A percentile compares a stretch with the other conserved stretches of the same genome.
Evolutionary conservation across 2,113 vertebrate species (phyloP).

Genomic region (Macrotis lagotis): DNA sequence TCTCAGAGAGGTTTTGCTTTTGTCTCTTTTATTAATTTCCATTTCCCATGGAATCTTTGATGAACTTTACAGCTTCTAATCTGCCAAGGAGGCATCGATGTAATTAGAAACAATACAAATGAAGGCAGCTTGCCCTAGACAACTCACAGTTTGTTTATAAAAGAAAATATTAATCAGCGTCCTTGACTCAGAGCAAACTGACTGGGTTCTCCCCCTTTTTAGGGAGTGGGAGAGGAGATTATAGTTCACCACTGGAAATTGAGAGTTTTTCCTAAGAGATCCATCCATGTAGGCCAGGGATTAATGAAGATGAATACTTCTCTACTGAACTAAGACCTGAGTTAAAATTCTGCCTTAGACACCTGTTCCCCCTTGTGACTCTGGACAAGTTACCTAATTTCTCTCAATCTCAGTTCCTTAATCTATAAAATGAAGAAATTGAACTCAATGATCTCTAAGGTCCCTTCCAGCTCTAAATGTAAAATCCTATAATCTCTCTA

Average conservation of each 20-base stretch:
- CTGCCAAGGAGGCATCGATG: slow-evolving; percentile 74
- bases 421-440: background rate
- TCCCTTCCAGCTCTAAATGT: background rate
- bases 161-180: slow-evolving; percentile 34
- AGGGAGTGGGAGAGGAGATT: background rate
- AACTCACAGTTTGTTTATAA: slow-evolving; percentile 59
- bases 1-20: background rate
- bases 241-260: background rate
- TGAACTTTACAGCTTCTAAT: slow-evolving; percentile 75
- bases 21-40: slow-evolving; percentile 47
- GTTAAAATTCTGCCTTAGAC: background rate
- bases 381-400: too few relatives aligned
- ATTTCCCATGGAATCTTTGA: slow-evolving; percentile 73
- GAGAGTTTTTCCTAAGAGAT: background rate
- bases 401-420: background rate
- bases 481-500: background rate
- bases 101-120: slow-evolving; percentile 72
- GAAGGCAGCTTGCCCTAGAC: slow-evolving; percentile 61
- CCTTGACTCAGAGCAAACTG: background rate
- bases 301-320: background rate
- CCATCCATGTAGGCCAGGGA: background rate
- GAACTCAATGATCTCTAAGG: background rate
- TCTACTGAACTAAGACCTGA: background rate
- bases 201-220: background rate
- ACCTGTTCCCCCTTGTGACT: background rate